Conservation (phyloP, 2,888 invertebrate genomes). For the Thysanoteuthis rhombus region DNA sequence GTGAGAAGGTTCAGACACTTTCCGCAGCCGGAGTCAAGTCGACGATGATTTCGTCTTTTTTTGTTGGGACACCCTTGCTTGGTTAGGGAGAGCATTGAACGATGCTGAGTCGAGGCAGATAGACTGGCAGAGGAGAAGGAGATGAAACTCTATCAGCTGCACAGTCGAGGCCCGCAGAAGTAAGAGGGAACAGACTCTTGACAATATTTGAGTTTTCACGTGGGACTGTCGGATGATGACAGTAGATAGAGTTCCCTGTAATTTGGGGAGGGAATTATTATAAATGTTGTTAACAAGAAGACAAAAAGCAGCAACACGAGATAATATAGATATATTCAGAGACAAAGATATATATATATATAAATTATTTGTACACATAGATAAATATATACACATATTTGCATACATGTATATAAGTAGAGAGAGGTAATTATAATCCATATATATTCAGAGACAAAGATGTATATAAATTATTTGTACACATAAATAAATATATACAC, state of each 20-base stretch:
- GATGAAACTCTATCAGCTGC: neutral
- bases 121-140: conserved; percentile 12
- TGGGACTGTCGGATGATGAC: neutral
- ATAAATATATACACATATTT: too few relatives aligned
- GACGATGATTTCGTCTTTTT: neutral
- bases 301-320: neutral
- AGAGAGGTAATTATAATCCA: too few relatives aligned
- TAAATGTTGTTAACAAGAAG: neutral
- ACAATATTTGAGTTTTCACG: conserved; percentile 17
- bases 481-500: too few relatives aligned
- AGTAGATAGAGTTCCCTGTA: neutral
- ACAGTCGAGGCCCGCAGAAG: neutral
- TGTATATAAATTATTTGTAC: too few relatives aligned
- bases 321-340: neutral
- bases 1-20: neutral
- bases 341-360: too few relatives aligned
- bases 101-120: neutral
- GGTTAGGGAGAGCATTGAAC: neutral
- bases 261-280: conserved; percentile 23
- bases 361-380: too few relatives aligned
- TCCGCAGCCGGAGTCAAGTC: neutral
- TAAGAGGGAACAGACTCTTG: neutral
- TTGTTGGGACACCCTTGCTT: neutral
- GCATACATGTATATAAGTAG: too few relatives aligned
- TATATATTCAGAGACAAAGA: too few relatives aligned